phyloP scores from a whole-genome alignment of 2,888 invertebrate genomes.

The Phaonia tiefii region DNA sequence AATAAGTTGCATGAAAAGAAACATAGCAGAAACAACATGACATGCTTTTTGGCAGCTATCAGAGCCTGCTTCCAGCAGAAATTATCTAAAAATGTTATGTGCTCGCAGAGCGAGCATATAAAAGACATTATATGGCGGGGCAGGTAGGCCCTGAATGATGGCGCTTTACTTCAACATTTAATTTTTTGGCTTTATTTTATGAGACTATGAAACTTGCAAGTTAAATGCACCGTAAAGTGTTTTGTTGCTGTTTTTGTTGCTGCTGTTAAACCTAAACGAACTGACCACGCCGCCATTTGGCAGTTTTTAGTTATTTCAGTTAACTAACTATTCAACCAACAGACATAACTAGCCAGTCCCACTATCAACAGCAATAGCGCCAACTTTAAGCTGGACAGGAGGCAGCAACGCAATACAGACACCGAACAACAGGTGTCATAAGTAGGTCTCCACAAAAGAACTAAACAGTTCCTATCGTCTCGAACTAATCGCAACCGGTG shows the following conservation, averaged over 20 bases:
- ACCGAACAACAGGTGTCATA: constrained; percentile 60
- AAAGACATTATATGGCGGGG: constrained; percentile 28
- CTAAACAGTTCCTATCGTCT: constrained; percentile 41
- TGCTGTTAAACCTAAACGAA: constrained; percentile 48
- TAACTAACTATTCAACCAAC: constrained; percentile 29
- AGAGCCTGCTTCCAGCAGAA: constrained; percentile 48
- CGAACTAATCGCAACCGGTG: constrained; percentile 32
- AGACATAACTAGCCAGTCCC: constrained; percentile 3
- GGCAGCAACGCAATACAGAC: constrained; percentile 13
- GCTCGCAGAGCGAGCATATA: not conserved
- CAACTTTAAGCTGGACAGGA: constrained; percentile 7
- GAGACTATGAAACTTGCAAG: constrained; percentile 22
- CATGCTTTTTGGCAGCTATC: constrained; percentile 62
- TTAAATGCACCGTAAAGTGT: constrained; percentile 11
- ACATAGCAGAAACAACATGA: constrained; percentile 34
- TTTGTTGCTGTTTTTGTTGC: too few relatives aligned
- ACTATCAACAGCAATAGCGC: not conserved
- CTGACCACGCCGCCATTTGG: constrained; percentile 59
- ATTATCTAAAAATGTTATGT: constrained; percentile 52
- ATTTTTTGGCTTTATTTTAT: constrained; percentile 33
- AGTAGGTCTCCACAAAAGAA: constrained; percentile 27
- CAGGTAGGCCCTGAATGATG: constrained; percentile 42
- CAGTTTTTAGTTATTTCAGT: constrained; percentile 36
- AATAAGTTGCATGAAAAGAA: constrained; percentile 46
- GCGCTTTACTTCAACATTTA: constrained; percentile 53